Percentiles rank a stretch among this genome's conserved stretches.
These are phyloP conservation scores for Apodemus sylvaticus DNA, from an alignment of 2,113 vertebrate species.

Conservation along the genomic window DNA sequence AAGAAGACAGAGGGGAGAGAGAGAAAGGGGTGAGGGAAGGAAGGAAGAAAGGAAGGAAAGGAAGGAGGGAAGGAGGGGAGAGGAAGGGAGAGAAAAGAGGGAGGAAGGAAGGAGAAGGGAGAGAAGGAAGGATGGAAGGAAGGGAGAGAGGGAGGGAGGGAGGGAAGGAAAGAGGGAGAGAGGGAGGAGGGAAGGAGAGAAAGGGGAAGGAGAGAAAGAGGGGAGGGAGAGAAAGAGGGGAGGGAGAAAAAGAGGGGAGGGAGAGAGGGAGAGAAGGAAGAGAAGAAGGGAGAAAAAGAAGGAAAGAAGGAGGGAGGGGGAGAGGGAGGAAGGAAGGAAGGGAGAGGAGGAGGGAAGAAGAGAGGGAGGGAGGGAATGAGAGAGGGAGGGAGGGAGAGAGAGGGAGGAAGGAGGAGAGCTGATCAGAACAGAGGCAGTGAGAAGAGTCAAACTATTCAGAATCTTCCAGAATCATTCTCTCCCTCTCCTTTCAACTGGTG, in stretches of 20 bases:
- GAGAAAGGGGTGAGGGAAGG: rapidly evolving
- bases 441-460: not conserved
- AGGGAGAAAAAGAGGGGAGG: rapidly evolving
- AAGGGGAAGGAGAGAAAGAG: too few species aligned
- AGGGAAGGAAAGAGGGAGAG: rapidly evolving
- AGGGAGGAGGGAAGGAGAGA: rapidly evolving
- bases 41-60: too few species aligned
- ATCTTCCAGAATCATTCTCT: not conserved
- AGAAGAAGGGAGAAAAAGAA: not conserved
- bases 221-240: rapidly evolving
- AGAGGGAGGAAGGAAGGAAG: too few species aligned
- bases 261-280: not conserved
- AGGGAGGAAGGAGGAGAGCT: not conserved
- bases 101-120: too few species aligned
- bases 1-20: rapidly evolving
- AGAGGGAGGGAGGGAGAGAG: too few species aligned
- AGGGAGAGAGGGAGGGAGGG: too few species aligned
- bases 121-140: rapidly evolving
- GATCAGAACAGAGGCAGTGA: not conserved
- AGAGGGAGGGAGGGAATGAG: rapidly evolving
- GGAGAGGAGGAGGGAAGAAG: too few species aligned
- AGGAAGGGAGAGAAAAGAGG: rapidly evolving
- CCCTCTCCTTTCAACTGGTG: not conserved
- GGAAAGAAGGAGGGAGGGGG: rapidly evolving
- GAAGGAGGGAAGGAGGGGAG: too few species aligned